Base-by-base conservation (phyloP, 2,797 vertebrate species). In the Crossoptilon crossoptilon region DNA sequence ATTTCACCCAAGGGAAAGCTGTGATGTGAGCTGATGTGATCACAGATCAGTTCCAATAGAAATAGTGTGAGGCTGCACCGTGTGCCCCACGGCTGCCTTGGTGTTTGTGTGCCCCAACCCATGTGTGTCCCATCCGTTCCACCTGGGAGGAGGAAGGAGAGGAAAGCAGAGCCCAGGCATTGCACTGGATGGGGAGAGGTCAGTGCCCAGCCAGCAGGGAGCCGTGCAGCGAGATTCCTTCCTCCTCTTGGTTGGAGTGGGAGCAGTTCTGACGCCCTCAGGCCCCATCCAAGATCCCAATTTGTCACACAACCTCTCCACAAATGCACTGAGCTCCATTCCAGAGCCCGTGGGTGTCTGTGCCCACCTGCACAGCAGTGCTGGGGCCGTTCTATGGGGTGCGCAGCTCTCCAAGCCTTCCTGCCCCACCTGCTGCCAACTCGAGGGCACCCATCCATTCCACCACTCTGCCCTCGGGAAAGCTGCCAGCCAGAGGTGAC, bases 271-370 rank as follows among this genome's bases (percentile, higher is more conserved):
- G 22, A 12, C 8, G 4, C 14, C 31, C 2, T 0, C 23, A 4
- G 56, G 64, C 9, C 12, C 9, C 16, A 10, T 14, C 69, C 63
- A 9, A 2, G n/a, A 6, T 35, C 67, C 70, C 3, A 2, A 2
- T 14, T 2, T 29, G 22, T 39, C 83, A 4, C 10, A 9, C 59
- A 27, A 21, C 53, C 55, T 13, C 48, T 29, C 41, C 37, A 1
- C 2, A 1, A 3, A 21, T 14, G 21, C 5, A 0, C 37, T 1
- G 46, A 9, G 23, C 70, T n/a, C 15, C 1, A 0, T 23, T 10
- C 6, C 29, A 13, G 91, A 51, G 6, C 14, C 2, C 9, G 2
- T 31, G 66, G 27, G 1, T 1, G 2, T 13, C 58, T 3, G 0
- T 15, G 0, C 15, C 53, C 64, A 1, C 4, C 1, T 10, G 22